Percentiles rank a stretch among this genome's conserved stretches.
These are phyloP conservation scores for Dolomedes plantarius DNA, from an alignment of 2,888 invertebrate genomes.

Conservation along the genomic window DNA sequence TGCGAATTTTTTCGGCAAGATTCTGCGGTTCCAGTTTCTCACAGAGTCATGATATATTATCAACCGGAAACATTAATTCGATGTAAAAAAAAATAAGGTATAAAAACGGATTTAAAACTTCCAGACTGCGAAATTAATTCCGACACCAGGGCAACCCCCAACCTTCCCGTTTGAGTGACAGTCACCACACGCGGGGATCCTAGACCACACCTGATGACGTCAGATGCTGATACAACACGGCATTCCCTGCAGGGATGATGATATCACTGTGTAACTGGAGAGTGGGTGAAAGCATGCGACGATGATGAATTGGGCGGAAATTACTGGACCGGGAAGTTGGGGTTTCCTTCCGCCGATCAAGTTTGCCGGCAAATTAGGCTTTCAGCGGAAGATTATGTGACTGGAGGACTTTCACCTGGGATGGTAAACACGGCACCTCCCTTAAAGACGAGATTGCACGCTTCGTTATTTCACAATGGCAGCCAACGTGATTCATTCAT, in stretches of 20 bases:
- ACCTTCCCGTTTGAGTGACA: not conserved
- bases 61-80: not conserved
- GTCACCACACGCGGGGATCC: not conserved
- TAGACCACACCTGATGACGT: conserved; percentile 44
- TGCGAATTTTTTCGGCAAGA: not conserved
- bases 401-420: not conserved
- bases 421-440: too few species aligned
- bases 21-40: not conserved
- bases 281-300: not conserved
- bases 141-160: not conserved
- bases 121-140: not conserved
- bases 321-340: conserved; percentile 18
- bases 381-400: not conserved
- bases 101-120: not conserved
- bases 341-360: not conserved
- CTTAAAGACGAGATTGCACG: too few species aligned
- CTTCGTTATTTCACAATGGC: too few species aligned
- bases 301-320: conserved; percentile 49
- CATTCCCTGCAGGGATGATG: conserved; percentile 4
- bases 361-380: not conserved
- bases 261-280: not conserved
- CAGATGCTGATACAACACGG: conserved; percentile 15
- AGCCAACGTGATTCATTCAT: too few species aligned
- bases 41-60: not conserved
- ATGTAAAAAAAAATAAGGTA: not conserved